Conservation (phyloP, 53 echinoderm and acorn worm genomes). For the Stichopus horrens region DNA sequence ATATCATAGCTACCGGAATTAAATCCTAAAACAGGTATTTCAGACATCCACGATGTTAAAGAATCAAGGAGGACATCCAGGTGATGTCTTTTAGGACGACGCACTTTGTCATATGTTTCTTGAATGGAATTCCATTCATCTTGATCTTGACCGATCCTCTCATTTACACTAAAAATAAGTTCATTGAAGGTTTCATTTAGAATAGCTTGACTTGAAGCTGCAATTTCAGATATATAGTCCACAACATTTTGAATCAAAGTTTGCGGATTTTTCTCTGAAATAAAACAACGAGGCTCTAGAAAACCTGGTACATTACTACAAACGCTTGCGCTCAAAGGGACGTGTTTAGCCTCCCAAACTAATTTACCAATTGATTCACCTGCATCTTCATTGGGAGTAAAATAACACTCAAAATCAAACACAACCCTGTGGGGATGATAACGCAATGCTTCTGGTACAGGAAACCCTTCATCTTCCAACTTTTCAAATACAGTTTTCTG, state of each 20-base stretch:
- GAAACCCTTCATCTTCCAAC: constrained; percentile 27
- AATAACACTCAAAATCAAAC: constrained; percentile 29
- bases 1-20: constrained; percentile 47
- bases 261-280: background rate
- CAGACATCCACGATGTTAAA: constrained; percentile 5
- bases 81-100: constrained; percentile 11
- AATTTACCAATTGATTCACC: background rate
- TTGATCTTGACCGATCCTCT: constrained; percentile 18
- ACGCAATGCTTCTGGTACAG: background rate
- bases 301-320: constrained; percentile 49
- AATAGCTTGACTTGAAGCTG: constrained; percentile 22
- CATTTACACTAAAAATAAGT: background rate
- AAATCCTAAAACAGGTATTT: constrained; percentile 49
- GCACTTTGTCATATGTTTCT: constrained; percentile 2
- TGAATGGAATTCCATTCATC: constrained; percentile 34
- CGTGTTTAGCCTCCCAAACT: constrained; percentile 12
- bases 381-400: background rate
- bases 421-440: constrained; percentile 1
- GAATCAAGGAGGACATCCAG: constrained; percentile 7
- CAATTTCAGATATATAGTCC: background rate
- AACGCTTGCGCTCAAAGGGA: constrained; percentile 47
- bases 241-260: background rate
- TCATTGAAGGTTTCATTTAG: constrained; percentile 4
- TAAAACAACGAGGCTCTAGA: background rate
- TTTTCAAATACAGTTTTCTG: constrained; percentile 15